Base-by-base conservation (phyloP, 2,888 invertebrate genomes). In the Eupithecia exiguata region DNA sequence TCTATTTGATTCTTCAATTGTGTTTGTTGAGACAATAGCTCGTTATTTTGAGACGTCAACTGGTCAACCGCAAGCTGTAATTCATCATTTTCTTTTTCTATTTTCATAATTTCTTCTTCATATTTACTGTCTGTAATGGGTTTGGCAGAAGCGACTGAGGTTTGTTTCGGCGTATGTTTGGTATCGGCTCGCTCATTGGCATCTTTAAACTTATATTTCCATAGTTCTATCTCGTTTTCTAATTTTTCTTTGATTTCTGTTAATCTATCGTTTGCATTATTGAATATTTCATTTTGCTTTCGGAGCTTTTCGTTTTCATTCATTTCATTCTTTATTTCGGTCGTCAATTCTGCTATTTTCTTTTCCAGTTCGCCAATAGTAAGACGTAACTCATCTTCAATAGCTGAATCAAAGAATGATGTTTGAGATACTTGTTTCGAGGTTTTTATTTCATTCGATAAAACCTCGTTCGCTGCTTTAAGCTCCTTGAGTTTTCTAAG, bases 401-500 rank as follows among this genome's bases (percentile, higher is more conserved):
- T 97, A 10, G 97, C 96, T 72, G 95, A 95, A 83, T 98, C 97
- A 67, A 98, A 92, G 84, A 97, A 96, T 65, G 95, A 95, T 67
- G 96, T 94, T 72, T 94, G 92, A 21, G 94, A 92, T 66, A 95
- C 82, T 70, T 95, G 94, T 81, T 94, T 95, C 49, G 93, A 92
- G 36, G 93, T 87, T 81, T 94, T 95, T 74, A 95, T 82, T 86
- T 96, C 95, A 72, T 94, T 94, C 16, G 91, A 89, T 53, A 96
- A 87, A 80, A 95, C 92, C 53, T 97, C 96, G 84, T 96, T 95
- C 76, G 95, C 95, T 3, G 91, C 90, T 89, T 98, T 98, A 71
- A 97, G 95, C 85, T 97, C 97, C 88, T 98, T 98, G 63, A 98
- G 91, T 88, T 98, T 98, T 83, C 97, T 97, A 81, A 98, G 92